Evolutionary conservation across 2,797 vertebrate genomes (phyloP).

Genomic region (Hapalemur alaotrensis): DNA sequence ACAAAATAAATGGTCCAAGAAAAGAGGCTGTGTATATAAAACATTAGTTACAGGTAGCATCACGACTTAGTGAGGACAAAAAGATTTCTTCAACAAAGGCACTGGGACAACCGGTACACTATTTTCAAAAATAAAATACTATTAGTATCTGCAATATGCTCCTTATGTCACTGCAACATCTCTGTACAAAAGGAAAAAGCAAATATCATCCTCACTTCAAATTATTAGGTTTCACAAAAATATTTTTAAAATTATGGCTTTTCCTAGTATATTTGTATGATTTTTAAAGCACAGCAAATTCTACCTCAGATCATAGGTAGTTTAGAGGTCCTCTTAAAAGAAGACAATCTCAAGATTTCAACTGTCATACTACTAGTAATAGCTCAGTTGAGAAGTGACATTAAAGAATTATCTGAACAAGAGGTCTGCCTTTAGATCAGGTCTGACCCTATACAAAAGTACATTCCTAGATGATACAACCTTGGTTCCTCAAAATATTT

Average conservation of each 20-base stretch:
- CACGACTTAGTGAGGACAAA: slow-evolving; percentile 10
- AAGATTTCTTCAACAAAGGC: neutral
- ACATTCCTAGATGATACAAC: neutral
- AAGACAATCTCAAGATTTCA: neutral
- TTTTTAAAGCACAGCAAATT: neutral
- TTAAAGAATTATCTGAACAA: neutral
- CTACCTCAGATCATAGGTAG: neutral
- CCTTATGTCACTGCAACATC: neutral
- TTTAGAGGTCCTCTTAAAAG: neutral
- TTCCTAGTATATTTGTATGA: neutral
- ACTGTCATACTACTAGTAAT: neutral
- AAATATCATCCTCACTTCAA: neutral
- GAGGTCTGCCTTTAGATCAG: neutral
- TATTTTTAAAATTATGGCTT: neutral
- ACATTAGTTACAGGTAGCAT: neutral
- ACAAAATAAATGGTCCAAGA: neutral
- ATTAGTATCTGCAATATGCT: neutral
- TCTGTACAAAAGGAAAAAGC: slow-evolving; percentile 24
- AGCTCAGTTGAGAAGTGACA: neutral
- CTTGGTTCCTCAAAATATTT: neutral
- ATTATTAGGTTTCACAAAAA: neutral
- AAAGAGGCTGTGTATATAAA: neutral
- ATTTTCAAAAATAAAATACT: slow-evolving; percentile 31
- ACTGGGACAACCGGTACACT: neutral
- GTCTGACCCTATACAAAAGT: neutral